These are phyloP conservation scores for Patella depressa DNA, from an alignment of 2,888 invertebrate species.

Conservation along the genomic window DNA sequence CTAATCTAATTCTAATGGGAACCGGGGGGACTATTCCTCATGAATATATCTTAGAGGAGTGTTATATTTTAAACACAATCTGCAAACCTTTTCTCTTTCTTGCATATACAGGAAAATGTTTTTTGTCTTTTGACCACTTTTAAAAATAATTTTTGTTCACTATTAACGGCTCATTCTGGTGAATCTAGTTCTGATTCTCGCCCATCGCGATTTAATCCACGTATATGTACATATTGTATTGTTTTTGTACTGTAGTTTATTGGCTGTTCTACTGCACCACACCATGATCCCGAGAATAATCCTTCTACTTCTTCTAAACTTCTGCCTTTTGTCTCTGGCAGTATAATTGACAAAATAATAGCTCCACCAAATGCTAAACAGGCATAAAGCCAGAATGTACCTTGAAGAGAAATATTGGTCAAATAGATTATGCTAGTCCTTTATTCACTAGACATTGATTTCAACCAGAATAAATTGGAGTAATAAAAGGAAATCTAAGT, in stretches of 20 bases:
- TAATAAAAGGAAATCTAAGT: no score
- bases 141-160: no score
- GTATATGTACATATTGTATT: conserved; percentile 73
- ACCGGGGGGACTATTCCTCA: no score
- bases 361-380: conserved; percentile 70
- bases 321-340: conserved; percentile 75
- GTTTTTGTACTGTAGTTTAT: conserved; percentile 63
- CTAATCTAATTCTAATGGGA: no score
- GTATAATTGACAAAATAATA: conserved; percentile 70
- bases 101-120: no score
- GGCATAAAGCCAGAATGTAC: conserved; percentile 75
- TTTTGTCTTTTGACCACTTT: no score
- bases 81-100: no score
- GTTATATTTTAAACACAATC: no score
- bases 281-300: conserved; percentile 70
- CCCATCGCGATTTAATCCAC: conserved; percentile 71
- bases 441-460: background rate
- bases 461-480: no score
- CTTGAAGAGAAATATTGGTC: conserved; percentile 52
- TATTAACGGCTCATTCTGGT: conserved; percentile 47
- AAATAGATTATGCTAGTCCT: background rate
- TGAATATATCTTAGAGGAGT: no score
- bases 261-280: conserved; percentile 49
- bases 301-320: conserved; percentile 74
- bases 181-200: conserved; percentile 67